A percentile compares a stretch with the other conserved stretches of the same genome.
Evolutionary conservation across 2,888 invertebrate genomes (phyloP).

Genomic region (Cantharis lateralis): DNA sequence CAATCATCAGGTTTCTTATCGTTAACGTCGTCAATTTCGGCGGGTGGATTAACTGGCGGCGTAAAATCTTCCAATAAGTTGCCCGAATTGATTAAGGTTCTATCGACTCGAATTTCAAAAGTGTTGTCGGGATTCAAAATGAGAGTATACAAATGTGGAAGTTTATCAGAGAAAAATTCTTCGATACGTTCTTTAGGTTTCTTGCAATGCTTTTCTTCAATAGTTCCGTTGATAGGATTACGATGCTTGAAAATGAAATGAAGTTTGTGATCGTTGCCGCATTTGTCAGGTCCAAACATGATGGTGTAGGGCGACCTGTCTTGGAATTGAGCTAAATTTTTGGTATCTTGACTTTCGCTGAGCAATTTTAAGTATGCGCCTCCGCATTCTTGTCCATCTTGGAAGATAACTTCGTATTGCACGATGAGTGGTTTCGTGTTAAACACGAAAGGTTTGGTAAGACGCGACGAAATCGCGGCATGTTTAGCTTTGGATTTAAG

Average conservation of each 20-base stretch:
- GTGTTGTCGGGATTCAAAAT: conserved; percentile 79
- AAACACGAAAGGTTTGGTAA: conserved; percentile 83
- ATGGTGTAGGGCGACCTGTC: conserved; percentile 98
- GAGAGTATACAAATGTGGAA: conserved; percentile 86
- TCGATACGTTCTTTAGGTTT: conserved; percentile 85
- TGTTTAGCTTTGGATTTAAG: conserved; percentile 95
- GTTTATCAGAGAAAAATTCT: conserved; percentile 89
- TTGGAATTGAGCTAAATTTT: conserved; percentile 81
- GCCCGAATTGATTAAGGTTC: conserved; percentile 82
- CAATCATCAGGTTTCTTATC: conserved; percentile 88
- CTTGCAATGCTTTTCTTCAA: conserved; percentile 95
- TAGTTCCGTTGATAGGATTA: conserved; percentile 87
- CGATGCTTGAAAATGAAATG: conserved; percentile 92
- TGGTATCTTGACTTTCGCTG: conserved; percentile 69
- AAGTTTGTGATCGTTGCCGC: conserved; percentile 93
- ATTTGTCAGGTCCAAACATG: conserved; percentile 99
- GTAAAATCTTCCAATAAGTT: conserved; percentile 86
- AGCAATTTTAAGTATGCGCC: conserved; percentile 96
- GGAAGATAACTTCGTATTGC: conserved; percentile 82
- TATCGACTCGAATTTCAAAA: conserved; percentile 82
- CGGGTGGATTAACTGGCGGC: conserved; percentile 93
- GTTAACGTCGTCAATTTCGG: conserved; percentile 90
- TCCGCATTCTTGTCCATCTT: conserved; percentile 98
- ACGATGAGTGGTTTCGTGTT: conserved; percentile 81
- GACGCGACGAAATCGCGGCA: conserved; percentile 84